Evolutionary conservation across 1,140 invertebrate genomes (phyloP), one percentile per base, ranked within the genome.

Genomic region (Leptinotarsa undecemlineata): DNA sequence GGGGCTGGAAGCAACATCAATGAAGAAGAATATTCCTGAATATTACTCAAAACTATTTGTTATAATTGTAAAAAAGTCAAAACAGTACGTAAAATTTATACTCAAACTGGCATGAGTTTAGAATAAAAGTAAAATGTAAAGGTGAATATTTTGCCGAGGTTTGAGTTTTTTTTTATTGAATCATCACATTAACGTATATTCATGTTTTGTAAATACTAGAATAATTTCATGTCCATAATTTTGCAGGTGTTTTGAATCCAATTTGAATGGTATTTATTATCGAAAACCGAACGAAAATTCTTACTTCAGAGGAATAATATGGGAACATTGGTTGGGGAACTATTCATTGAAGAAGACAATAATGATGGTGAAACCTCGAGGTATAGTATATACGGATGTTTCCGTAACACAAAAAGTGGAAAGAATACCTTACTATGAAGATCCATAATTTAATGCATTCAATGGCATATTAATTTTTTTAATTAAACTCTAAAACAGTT

Each of bases 231-330:
- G 8, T 33, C 26, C 26, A 8, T 33, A 6, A 33, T 33, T 74
- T 81, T 83, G 42, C 77, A 89, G 87, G 48, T 91, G 90, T 77
- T 90, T 90, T 79, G 86, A 89, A 81, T 85, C 87, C 26, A 90
- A 90, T 83, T 82, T 91, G 51, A 90, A 90, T 81, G 90, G 90
- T 5, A 81, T 84, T 62, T 90, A 89, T 82, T 86, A 87, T 79
- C 76, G 79, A 60, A 85, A 85, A 69, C 86, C 88, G 3, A 80
- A 79, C n/a, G 85, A 86, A 20, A 86, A 87, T 76, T 84, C 86
- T 68, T 82, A 86, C 76, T 90, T 86, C 76, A 81, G 85, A 61
- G 90, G 90, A 19, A 85, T 92, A 23, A 87, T 90, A 51, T 91
- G 90, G 90, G 89, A 90, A 77, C 85, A 88, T 60, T 90, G 90